These are phyloP conservation scores for Dipus sagitta DNA, from an alignment of 2,797 vertebrate genomes.

Conservation along the genomic window DNA sequence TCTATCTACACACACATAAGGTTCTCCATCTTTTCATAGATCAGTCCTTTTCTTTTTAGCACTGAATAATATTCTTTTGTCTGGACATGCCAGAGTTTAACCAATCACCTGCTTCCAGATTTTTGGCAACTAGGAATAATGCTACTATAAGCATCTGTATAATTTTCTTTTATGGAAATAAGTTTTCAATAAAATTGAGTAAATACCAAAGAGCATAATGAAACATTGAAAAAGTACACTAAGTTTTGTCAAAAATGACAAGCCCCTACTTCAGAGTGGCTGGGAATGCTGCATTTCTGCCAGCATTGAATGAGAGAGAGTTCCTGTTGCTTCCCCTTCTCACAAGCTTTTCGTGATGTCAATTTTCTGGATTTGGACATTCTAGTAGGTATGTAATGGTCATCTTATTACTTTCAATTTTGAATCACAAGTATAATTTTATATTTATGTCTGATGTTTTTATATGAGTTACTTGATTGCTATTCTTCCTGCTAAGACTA, in stretches of 20 bases:
- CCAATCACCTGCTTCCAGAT: background rate
- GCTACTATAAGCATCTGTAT: background rate
- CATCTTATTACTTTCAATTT: conserved; percentile 33
- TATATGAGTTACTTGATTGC: background rate
- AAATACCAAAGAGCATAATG: background rate
- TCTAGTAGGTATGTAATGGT: background rate
- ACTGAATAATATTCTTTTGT: background rate
- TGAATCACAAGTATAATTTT: conserved; percentile 38
- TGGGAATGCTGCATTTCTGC: background rate
- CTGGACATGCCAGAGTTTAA: background rate
- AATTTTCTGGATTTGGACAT: background rate
- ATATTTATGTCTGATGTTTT: conserved; percentile 18
- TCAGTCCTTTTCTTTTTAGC: background rate
- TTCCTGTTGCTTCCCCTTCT: background rate
- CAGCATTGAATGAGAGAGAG: background rate
- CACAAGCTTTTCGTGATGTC: background rate
- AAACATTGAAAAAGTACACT: background rate
- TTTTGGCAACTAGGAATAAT: conserved; percentile 15
- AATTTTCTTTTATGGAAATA: background rate
- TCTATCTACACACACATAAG: background rate
- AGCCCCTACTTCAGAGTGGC: background rate
- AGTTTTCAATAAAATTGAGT: conserved; percentile 17
- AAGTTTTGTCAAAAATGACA: conserved; percentile 31
- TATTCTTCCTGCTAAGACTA: background rate
- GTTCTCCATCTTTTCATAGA: background rate